Evolutionary conservation across 2,797 vertebrate genomes (phyloP).

Genomic region (Notolabrus celidotus): DNA sequence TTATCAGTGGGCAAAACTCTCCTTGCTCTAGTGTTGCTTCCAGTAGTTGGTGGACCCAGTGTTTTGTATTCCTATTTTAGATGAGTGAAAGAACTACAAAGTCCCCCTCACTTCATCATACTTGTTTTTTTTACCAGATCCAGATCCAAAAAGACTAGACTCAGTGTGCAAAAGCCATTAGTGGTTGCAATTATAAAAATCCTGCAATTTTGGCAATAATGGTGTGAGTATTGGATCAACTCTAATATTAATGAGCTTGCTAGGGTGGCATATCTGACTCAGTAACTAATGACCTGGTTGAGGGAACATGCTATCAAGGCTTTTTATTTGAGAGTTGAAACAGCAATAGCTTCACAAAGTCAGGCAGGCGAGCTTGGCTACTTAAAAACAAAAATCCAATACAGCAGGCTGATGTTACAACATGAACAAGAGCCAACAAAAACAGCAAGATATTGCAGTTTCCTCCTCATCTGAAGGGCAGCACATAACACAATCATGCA

Average conservation of each 20-base stretch:
- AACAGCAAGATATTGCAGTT: conserved; percentile 42
- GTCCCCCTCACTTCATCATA: too few species aligned
- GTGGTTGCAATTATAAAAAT: neutral
- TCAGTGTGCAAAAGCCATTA: too few species aligned
- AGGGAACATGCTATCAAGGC: neutral
- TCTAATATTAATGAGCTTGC: too few species aligned
- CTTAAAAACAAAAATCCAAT: neutral
- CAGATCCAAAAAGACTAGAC: neutral
- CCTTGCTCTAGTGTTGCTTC: too few species aligned
- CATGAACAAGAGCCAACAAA: conserved; percentile 29
- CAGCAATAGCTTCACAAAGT: conserved; percentile 29
- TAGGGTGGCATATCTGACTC: too few species aligned
- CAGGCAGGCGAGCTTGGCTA: conserved; percentile 6
- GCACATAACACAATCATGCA: conserved; percentile 34
- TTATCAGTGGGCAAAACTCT: too few species aligned
- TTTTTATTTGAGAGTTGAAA: conserved; percentile 18
- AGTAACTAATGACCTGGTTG: too few species aligned
- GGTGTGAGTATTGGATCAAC: too few species aligned
- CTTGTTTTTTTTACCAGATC: neutral
- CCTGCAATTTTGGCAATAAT: too few species aligned
- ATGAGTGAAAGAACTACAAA: too few species aligned
- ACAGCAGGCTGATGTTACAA: conserved; percentile 12
- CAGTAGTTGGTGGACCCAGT: too few species aligned
- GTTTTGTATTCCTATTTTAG: too few species aligned
- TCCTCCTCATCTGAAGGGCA: conserved; percentile 53